A percentile compares a stretch with the other conserved stretches of the same genome.
phyloP scores from a whole-genome alignment of 2,113 vertebrate genomes.

The Campylomormyrus tamandua region DNA sequence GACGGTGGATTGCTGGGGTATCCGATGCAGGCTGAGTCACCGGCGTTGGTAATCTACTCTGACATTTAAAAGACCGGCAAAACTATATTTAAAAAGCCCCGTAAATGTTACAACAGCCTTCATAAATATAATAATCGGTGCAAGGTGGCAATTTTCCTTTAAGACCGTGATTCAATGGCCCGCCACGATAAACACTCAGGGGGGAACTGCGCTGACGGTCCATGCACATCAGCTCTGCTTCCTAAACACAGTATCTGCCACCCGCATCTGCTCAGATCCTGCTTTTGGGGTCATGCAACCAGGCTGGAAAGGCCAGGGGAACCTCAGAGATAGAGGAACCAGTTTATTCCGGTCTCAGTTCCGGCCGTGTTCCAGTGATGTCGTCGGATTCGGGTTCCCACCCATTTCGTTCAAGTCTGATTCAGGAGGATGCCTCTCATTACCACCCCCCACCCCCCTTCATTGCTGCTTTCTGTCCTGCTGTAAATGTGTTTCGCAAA shows the following conservation, averaged over 20 bases:
- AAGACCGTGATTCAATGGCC: neutral
- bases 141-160: neutral
- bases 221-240: neutral
- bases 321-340: neutral
- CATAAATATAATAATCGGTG: neutral
- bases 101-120: neutral
- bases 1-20: conserved; percentile 37
- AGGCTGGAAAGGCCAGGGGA: neutral
- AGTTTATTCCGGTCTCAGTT: neutral
- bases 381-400: neutral
- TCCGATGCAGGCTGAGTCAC: conserved; percentile 23
- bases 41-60: conserved; percentile 30
- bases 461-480: neutral
- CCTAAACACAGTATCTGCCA: neutral
- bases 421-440: neutral
- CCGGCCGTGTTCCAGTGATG: neutral
- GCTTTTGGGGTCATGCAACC: neutral
- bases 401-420: neutral
- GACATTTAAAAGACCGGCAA: conserved; percentile 38
- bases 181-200: neutral
- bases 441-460: neutral
- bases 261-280: neutral
- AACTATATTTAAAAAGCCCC: conserved; percentile 17
- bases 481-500: neutral
- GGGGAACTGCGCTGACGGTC: neutral